Conservation (phyloP, 2,888 invertebrate genomes). For the Tetragonisca angustula region DNA sequence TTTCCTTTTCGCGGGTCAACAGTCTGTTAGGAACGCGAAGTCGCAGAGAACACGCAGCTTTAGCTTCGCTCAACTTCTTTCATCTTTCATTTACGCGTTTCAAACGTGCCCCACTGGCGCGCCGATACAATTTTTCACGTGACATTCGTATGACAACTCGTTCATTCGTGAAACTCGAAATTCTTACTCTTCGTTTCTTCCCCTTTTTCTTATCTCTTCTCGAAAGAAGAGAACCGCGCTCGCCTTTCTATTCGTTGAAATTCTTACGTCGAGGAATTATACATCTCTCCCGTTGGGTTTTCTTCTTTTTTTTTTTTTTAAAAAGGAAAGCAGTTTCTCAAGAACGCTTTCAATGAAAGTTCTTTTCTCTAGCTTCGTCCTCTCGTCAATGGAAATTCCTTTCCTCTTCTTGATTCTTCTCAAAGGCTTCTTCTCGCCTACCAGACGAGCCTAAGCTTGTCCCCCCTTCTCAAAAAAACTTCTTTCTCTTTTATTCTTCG, state of each 20-base stretch:
- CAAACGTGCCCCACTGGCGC: background rate
- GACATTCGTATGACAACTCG: background rate
- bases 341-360: conserved; percentile 2
- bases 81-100: background rate
- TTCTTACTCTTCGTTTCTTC: background rate
- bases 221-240: background rate
- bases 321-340: conserved; percentile 9
- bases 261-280: background rate
- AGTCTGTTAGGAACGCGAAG: conserved; percentile 45
- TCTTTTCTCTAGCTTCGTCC: background rate
- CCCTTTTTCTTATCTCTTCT: background rate
- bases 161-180: background rate
- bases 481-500: conserved; percentile 8
- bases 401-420: background rate
- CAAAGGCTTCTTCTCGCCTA: background rate
- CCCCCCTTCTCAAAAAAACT: too few relatives aligned
- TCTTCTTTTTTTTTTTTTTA: background rate
- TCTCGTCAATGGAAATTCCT: conserved; percentile 13
- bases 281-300: background rate
- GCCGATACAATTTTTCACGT: background rate
- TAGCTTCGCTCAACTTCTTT: conserved; percentile 12
- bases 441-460: background rate
- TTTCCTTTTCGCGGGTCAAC: conserved; percentile 47
- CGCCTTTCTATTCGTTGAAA: background rate
- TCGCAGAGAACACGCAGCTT: conserved; percentile 19